These are phyloP conservation scores for Portevinia maculata DNA, from an alignment of 2,888 invertebrate species.

Conservation along the genomic window DNA sequence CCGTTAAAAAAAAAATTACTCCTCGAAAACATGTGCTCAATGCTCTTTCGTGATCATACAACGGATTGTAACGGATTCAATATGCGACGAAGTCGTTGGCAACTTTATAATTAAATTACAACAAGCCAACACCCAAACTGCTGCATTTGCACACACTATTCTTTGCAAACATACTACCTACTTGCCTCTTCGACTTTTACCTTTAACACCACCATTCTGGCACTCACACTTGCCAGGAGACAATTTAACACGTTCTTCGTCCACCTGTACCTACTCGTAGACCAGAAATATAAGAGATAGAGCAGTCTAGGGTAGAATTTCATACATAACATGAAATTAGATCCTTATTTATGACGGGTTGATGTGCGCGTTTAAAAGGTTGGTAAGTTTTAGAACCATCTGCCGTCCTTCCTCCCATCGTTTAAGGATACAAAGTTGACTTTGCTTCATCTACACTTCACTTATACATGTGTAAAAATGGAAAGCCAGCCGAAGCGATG, in stretches of 20 bases:
- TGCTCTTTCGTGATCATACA: neutral
- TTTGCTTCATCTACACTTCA: neutral
- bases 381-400: conserved; percentile 30
- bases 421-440: conserved; percentile 7
- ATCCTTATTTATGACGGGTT: conserved; percentile 46
- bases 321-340: conserved; percentile 36
- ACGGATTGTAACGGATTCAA: conserved; percentile 1
- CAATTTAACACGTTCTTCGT: conserved; percentile 43
- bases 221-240: conserved; percentile 31
- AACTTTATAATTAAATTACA: conserved; percentile 68
- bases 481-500: conserved; percentile 21
- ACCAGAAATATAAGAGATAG: neutral
- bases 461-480: neutral
- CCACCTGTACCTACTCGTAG: conserved; percentile 28
- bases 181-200: conserved; percentile 8
- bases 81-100: conserved; percentile 17
- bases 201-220: conserved; percentile 9
- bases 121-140: conserved; percentile 52
- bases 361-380: conserved; percentile 43
- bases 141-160: conserved; percentile 9
- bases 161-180: neutral
- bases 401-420: neutral
- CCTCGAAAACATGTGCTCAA: conserved; percentile 22
- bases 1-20: too few species aligned
- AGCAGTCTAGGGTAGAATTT: conserved; percentile 1